These are phyloP conservation scores for Eunapius fragilis DNA, from an alignment of 37 sponge, comb jelly and placozoan species.

Conservation along the genomic window DNA sequence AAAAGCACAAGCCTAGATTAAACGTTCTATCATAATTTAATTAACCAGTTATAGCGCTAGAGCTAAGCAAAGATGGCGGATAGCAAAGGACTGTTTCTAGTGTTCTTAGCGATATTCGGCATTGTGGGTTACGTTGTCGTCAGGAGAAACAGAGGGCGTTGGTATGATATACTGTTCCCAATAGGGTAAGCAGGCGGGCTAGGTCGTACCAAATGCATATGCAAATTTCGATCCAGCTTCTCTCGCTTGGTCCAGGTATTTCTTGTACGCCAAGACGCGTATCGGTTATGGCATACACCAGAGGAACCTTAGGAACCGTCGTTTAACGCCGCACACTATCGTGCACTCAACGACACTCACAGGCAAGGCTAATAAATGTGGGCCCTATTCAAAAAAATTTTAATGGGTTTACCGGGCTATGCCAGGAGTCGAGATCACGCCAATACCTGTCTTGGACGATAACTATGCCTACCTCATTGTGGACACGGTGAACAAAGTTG, in stretches of 20 bases:
- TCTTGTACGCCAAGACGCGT: conserved; percentile 42
- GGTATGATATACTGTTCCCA: conserved; percentile 44
- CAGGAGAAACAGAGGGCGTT: conserved; percentile 21
- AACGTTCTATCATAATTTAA: no score
- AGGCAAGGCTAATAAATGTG: background rate
- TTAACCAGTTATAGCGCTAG: no score
- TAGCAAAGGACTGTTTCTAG: background rate
- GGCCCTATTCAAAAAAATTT: background rate
- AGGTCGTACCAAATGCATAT: background rate
- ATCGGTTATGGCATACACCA: conserved; percentile 55
- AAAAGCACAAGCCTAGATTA: no score
- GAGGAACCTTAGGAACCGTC: conserved; percentile 15
- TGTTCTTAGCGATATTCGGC: background rate
- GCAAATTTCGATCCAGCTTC: background rate
- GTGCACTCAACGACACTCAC: background rate
- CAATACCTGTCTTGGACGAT: conserved; percentile 57
- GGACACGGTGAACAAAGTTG: conserved; percentile 40
- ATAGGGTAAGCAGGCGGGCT: conserved; percentile 36
- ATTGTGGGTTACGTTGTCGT: background rate
- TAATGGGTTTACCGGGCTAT: no score
- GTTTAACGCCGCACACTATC: background rate
- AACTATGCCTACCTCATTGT: conserved; percentile 77
- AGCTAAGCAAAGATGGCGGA: background rate
- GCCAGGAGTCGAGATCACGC: conserved; percentile 55
- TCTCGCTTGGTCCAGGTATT: conserved; percentile 23